Evolutionary conservation across 30 jellyfish, hydroid and myxozoan species (phyloP).

Genomic region (Rhopilema esculentum): DNA sequence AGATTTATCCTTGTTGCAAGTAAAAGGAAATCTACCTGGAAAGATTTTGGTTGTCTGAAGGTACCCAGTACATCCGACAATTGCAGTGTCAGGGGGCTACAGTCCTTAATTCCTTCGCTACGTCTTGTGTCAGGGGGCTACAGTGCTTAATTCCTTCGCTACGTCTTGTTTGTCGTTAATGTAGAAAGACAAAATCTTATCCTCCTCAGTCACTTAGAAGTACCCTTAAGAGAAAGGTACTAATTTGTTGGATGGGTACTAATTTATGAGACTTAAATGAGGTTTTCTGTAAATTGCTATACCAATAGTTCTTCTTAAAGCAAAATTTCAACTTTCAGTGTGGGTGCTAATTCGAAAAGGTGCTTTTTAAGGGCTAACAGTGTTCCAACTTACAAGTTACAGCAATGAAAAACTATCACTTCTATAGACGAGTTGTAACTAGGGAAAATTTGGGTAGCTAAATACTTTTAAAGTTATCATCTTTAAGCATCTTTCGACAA

Average conservation of each 20-base stretch:
- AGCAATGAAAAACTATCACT: neutral
- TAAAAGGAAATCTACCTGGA: neutral
- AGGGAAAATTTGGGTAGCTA: neutral
- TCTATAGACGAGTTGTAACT: neutral
- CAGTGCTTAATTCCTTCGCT: neutral
- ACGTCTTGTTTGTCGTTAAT: slow-evolving; percentile 1
- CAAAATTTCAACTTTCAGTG: neutral
- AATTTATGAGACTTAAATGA: neutral
- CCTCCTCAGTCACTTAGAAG: neutral
- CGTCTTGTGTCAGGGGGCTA: too few relatives aligned
- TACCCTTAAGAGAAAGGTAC: neutral
- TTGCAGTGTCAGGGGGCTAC: neutral
- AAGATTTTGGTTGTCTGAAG: neutral
- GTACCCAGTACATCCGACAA: neutral
- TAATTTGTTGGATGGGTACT: neutral
- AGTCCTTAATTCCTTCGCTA: neutral
- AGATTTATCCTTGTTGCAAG: neutral
- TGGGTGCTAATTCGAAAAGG: neutral
- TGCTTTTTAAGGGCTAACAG: neutral
- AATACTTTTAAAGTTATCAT: neutral
- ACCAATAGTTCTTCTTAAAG: neutral
- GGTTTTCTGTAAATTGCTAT: neutral
- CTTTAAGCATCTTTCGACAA: neutral
- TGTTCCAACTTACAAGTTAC: neutral
- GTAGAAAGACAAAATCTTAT: neutral